These are phyloP conservation scores for Drosophila demipolita DNA, from an alignment of 2,888 invertebrate species.

Conservation along the genomic window DNA sequence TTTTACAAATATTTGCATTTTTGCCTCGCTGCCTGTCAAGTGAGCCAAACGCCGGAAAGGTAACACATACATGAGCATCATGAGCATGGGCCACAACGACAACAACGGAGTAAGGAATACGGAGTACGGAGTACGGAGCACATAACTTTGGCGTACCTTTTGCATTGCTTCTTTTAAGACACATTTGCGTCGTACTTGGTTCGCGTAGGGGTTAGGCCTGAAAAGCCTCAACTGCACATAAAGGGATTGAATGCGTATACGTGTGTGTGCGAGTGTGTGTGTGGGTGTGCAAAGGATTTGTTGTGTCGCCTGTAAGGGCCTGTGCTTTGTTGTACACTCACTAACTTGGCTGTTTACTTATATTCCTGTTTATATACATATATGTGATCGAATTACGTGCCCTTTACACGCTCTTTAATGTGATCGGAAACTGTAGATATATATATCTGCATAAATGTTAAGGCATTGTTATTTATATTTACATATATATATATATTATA, in stretches of 20 bases:
- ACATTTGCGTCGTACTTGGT: conserved; percentile 57
- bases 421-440: conserved; percentile 56
- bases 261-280: conserved; percentile 5
- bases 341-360: conserved; percentile 8
- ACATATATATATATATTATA: conserved; percentile 10
- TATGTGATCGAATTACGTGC: conserved; percentile 66
- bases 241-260: conserved; percentile 54
- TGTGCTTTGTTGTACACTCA: conserved; percentile 53
- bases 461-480: conserved; percentile 18
- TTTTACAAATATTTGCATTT: conserved; percentile 82
- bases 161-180: conserved; percentile 64
- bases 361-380: conserved; percentile 6
- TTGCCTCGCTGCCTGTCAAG: conserved; percentile 72
- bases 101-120: not conserved
- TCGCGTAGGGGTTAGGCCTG: conserved; percentile 58
- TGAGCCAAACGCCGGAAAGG: conserved; percentile 33
- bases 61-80: conserved; percentile 17
- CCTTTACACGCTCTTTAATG: conserved; percentile 50
- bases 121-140: conserved; percentile 32
- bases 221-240: conserved; percentile 63
- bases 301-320: conserved; percentile 48
- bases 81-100: conserved; percentile 1
- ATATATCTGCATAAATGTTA: conserved; percentile 39
- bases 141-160: conserved; percentile 77
- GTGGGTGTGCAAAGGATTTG: conserved; percentile 49